phyloP scores from a whole-genome alignment of 2,888 invertebrate species.

The Drosophila differens region DNA sequence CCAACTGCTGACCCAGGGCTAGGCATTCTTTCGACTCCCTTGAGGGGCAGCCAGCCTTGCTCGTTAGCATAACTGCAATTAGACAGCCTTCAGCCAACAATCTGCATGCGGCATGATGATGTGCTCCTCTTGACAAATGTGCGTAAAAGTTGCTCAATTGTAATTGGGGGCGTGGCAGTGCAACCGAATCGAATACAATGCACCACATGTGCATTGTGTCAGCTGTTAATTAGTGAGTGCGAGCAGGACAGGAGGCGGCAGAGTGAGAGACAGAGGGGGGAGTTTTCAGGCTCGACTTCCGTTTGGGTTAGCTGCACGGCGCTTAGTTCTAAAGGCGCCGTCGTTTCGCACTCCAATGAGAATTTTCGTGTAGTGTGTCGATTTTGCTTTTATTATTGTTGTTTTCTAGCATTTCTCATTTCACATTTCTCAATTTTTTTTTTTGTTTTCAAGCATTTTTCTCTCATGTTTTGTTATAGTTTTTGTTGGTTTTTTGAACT shows the following conservation, averaged over 20 bases:
- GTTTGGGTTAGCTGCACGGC: slow-evolving; percentile 47
- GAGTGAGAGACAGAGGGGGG: neutral
- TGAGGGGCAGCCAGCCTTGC: slow-evolving; percentile 27
- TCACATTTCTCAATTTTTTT: slow-evolving; percentile 9
- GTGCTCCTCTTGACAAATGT: slow-evolving; percentile 74
- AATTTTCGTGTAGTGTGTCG: slow-evolving; percentile 72
- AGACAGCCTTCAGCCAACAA: slow-evolving; percentile 42
- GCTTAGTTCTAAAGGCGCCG: slow-evolving; percentile 59
- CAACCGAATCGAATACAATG: slow-evolving; percentile 22
- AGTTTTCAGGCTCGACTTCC: slow-evolving; percentile 40
- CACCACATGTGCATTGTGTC: slow-evolving; percentile 43
- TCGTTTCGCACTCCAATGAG: slow-evolving; percentile 74
- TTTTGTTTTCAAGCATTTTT: slow-evolving; percentile 14
- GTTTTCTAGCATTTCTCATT: slow-evolving; percentile 20
- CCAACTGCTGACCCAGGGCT: neutral
- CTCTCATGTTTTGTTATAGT: slow-evolving; percentile 15
- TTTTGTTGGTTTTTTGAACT: slow-evolving; percentile 17
- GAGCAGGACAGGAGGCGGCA: neutral
- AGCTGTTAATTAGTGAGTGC: slow-evolving; percentile 47
- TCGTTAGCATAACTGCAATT: slow-evolving; percentile 78
- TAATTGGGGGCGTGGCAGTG: slow-evolving; percentile 54
- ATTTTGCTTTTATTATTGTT: slow-evolving; percentile 38
- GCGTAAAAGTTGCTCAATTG: slow-evolving; percentile 76
- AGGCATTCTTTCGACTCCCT: slow-evolving; percentile 28
- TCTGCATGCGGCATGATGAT: slow-evolving; percentile 1